These are phyloP conservation scores for Brenthis daphne DNA, from an alignment of 2,888 invertebrate genomes.

Conservation along the genomic window DNA sequence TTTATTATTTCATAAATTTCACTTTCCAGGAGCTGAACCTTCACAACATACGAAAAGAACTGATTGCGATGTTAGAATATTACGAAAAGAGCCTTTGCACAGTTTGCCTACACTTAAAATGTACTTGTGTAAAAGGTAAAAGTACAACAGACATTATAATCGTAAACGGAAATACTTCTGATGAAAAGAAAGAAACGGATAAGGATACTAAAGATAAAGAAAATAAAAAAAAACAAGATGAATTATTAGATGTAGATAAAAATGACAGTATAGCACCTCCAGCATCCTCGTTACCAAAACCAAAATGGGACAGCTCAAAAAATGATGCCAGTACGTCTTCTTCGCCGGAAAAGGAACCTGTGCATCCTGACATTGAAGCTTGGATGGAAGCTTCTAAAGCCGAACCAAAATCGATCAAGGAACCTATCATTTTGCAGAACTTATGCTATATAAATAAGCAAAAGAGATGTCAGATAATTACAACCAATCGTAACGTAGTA, in stretches of 20 bases:
- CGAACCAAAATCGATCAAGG: not conserved
- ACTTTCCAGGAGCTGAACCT: constrained; percentile 52
- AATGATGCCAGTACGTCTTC: constrained; percentile 20
- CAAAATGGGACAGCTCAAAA: constrained; percentile 16
- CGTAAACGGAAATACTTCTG: not conserved
- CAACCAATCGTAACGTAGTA: constrained; percentile 26
- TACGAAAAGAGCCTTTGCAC: constrained; percentile 45
- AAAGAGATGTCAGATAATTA: not conserved
- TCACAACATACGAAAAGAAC: constrained; percentile 46
- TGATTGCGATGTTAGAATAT: constrained; percentile 48
- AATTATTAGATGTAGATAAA: not conserved
- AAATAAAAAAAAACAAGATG: constrained; percentile 3
- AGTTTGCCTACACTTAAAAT: constrained; percentile 47
- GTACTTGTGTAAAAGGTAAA: constrained; percentile 40
- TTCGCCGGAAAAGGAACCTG: constrained; percentile 25
- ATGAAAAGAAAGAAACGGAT: constrained; percentile 12
- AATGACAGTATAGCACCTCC: constrained; percentile 22
- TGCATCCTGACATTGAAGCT: constrained; percentile 32
- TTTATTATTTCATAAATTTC: not conserved
- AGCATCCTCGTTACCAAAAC: constrained; percentile 28
- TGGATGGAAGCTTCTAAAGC: constrained; percentile 36
- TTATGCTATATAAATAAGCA: constrained; percentile 4
- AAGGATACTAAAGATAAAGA: constrained; percentile 4
- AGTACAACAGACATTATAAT: not conserved
- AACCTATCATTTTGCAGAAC: constrained; percentile 9